Evolutionary conservation across 2,797 vertebrate species (phyloP).

Genomic region (Antennarius maculatus): DNA sequence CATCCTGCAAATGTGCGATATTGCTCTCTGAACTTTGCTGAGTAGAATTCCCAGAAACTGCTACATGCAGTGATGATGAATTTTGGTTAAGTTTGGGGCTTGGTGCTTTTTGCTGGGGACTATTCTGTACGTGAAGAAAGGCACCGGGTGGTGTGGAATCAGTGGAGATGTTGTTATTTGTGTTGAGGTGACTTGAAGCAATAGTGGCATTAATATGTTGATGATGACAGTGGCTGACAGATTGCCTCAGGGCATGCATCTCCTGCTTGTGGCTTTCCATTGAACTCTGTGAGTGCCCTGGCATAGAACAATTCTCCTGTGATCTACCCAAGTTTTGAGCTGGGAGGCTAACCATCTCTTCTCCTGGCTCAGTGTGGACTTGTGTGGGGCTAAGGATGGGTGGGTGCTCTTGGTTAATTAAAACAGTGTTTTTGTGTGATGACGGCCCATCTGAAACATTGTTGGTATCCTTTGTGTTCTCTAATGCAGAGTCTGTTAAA

Average conservation of each 20-base stretch:
- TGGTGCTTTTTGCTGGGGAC: conserved; percentile 45
- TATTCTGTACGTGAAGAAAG: conserved; percentile 42
- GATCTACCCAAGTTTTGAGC: conserved; percentile 21
- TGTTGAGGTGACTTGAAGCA: conserved; percentile 31
- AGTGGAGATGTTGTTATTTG: conserved; percentile 25
- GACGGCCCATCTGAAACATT: conserved; percentile 41
- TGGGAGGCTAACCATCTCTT: conserved; percentile 51
- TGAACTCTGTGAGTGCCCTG: conserved; percentile 23
- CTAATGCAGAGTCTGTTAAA: conserved; percentile 57
- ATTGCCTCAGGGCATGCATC: conserved; percentile 36
- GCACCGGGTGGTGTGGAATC: conserved; percentile 19
- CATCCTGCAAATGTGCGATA: conserved; percentile 19
- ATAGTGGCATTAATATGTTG: conserved; percentile 18
- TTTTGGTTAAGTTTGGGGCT: conserved; percentile 37
- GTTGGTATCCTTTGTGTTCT: conserved; percentile 43
- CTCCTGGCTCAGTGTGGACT: conserved; percentile 34
- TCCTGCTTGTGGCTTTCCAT: conserved; percentile 43
- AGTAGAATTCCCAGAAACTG: conserved; percentile 29
- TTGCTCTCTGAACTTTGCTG: conserved; percentile 34
- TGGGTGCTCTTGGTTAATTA: conserved; percentile 40
- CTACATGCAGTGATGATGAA: conserved; percentile 18
- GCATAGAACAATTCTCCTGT: conserved; percentile 29
- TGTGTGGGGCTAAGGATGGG: conserved; percentile 44
- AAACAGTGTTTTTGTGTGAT: conserved; percentile 45
- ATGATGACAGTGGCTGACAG: conserved; percentile 19